Base-by-base conservation (phyloP, 1,140 invertebrate species). In the Microplitis mediator region DNA sequence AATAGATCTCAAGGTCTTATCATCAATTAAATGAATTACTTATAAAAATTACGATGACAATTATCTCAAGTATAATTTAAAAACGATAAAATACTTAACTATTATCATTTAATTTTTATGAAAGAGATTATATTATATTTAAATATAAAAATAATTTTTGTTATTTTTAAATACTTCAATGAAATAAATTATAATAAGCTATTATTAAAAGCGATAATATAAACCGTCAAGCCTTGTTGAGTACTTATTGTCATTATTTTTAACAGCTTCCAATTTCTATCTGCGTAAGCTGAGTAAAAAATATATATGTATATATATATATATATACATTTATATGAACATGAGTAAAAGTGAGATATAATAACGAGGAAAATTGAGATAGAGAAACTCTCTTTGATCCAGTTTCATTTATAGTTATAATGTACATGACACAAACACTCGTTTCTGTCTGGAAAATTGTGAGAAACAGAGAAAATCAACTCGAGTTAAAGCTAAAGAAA, bases 161-260 rank as follows among this genome's bases (percentile, higher is more conserved):
- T 45, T 45, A 45, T 45, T 45, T 9, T 45, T 45, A 62, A 62
- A 13, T 31, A 62, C 31, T 62, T 11, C 3, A 13, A 64, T 39
- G 13, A 16, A 64, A 34, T 64, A 1, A 1, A 35, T 8, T 31
- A 56, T 56, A 35, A 34, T 52, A 68, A 50, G 51, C 14, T 52
- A 68, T 34, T 68, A 54, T 68, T 6, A 51, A 68, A 68, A 51
- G 32, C 51, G 65, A 68, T 68, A 68, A 68, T 68, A 68, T 34
- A 32, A 56, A 52, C 50, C 51, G 65, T 68, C 51, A 68, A 68
- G 65, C 65, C 36, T 58, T 68, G 51, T 56, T 52, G 32, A 32
- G 6, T 23, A 31, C 31, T 23, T 23, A 56, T 68, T 68, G 64
- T 66, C 50, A 52, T 68, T 35, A 51, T 68, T 51, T 66, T 56